Evolutionary conservation across 2,797 vertebrate species (phyloP).

Genomic region (Etheostoma nigrum): DNA sequence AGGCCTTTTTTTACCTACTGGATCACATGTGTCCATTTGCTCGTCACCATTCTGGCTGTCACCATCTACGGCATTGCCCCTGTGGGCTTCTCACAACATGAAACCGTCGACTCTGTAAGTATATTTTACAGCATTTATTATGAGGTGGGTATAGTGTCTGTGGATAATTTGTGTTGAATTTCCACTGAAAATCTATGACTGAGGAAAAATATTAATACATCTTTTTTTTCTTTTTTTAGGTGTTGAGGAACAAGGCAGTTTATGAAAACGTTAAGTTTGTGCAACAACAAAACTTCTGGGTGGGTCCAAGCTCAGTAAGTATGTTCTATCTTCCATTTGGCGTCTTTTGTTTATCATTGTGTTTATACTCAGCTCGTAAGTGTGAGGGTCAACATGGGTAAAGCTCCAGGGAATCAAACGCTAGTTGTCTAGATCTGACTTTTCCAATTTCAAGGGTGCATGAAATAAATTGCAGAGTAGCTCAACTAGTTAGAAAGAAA

Average conservation of each 20-base stretch:
- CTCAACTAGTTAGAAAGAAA: not conserved
- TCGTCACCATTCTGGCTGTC: conserved; percentile 94
- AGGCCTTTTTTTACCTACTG: conserved; percentile 99
- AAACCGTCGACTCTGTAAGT: conserved; percentile 97
- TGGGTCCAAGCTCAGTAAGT: conserved; percentile 96
- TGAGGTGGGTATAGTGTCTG: not conserved
- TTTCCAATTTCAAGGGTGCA: no score
- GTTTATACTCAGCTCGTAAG: not conserved
- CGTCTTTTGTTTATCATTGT: not conserved
- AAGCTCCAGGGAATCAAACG: not conserved
- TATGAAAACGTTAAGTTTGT: conserved; percentile 98
- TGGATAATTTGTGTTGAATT: not conserved
- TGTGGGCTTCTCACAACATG: conserved; percentile 96
- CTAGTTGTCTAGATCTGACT: no score
- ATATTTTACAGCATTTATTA: not conserved
- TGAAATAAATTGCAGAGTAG: not conserved
- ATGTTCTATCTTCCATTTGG: not conserved
- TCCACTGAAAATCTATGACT: not conserved
- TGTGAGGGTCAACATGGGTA: not conserved
- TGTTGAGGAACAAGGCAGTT: conserved; percentile 95
- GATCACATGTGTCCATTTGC: conserved; percentile 97
- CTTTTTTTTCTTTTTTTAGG: conserved; percentile 77
- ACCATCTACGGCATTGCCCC: conserved; percentile 95
- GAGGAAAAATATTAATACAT: not conserved
- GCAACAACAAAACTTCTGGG: conserved; percentile 99